These are phyloP conservation scores for Myiotriccus ornatus DNA, from an alignment of 2,797 vertebrate species.

Conservation along the genomic window DNA sequence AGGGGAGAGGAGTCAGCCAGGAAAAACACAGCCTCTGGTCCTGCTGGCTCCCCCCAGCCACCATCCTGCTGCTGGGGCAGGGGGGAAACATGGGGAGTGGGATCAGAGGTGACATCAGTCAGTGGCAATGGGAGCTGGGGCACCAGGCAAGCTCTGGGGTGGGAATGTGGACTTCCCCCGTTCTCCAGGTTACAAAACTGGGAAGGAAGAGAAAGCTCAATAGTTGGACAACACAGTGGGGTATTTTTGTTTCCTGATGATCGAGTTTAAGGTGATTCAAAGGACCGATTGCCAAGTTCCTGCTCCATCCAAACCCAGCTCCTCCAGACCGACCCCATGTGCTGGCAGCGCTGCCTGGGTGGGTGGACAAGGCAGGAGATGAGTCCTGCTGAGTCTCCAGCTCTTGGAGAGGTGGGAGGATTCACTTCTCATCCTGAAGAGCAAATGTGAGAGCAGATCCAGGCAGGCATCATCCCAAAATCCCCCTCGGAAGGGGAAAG, in stretches of 20 bases:
- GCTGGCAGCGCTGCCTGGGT: rapidly evolving
- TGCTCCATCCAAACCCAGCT: rapidly evolving
- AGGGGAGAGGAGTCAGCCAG: not conserved
- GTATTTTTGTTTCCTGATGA: not conserved
- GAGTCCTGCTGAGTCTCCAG: not conserved
- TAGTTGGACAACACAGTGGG: rapidly evolving
- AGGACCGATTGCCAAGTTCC: not conserved
- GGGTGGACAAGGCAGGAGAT: not conserved
- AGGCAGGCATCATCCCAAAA: not conserved
- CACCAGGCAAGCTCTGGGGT: rapidly evolving
- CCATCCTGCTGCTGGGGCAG: not conserved
- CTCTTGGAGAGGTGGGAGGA: not conserved
- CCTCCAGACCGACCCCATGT: rapidly evolving
- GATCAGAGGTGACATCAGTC: no score
- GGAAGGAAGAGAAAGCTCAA: not conserved
- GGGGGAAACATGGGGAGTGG: rapidly evolving
- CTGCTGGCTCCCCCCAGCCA: not conserved
- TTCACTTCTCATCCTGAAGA: not conserved
- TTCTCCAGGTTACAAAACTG: not conserved
- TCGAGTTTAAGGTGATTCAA: not conserved
- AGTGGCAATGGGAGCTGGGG: not conserved
- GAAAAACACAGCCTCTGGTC: not conserved
- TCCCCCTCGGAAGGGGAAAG: not conserved
- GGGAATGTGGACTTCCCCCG: not conserved
- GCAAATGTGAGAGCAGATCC: not conserved